These are phyloP conservation scores for Caenorhabditis parvicauda DNA, from an alignment of 2,888 invertebrate genomes.

Conservation along the genomic window DNA sequence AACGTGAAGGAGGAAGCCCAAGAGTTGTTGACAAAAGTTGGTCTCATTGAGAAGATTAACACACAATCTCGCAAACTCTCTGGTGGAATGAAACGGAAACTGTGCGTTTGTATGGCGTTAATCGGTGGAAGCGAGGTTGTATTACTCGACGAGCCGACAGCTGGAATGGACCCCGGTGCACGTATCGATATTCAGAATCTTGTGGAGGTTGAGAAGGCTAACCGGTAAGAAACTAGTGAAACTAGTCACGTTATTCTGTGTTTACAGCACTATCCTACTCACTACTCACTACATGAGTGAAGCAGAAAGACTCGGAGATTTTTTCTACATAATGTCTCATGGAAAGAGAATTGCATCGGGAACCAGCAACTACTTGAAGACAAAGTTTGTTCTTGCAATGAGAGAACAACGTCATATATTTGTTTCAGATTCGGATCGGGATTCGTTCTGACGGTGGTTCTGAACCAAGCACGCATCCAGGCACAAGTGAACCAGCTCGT, in stretches of 20 bases:
- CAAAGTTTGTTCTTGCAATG: conserved; percentile 61
- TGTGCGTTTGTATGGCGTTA: conserved; percentile 56
- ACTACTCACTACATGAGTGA: conserved; percentile 62
- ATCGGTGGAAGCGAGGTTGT: conserved; percentile 46
- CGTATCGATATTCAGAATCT: conserved; percentile 36
- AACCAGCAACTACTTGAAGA: conserved; percentile 47
- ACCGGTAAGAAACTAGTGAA: conserved; percentile 28
- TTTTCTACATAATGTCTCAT: conserved; percentile 54
- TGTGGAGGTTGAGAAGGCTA: conserved; percentile 33
- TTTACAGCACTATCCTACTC: conserved; percentile 48
- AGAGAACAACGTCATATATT: no score
- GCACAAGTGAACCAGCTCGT: no score
- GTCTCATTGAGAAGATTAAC: no score
- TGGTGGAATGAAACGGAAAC: conserved; percentile 58
- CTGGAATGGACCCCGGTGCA: conserved; percentile 45
- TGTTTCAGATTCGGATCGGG: no score
- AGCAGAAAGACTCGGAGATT: conserved; percentile 56
- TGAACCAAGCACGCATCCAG: no score
- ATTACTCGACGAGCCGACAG: conserved; percentile 53
- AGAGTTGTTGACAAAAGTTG: conserved; percentile 24
- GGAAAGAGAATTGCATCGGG: conserved; percentile 50
- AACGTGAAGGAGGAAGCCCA: conserved; percentile 25
- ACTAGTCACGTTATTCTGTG: no score
- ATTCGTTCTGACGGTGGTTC: no score
- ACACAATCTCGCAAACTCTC: no score